Percentiles rank a stretch among this genome's conserved stretches.
Evolutionary conservation across 2,888 invertebrate species (phyloP).

Genomic region (Ecliptopera silaceata): DNA sequence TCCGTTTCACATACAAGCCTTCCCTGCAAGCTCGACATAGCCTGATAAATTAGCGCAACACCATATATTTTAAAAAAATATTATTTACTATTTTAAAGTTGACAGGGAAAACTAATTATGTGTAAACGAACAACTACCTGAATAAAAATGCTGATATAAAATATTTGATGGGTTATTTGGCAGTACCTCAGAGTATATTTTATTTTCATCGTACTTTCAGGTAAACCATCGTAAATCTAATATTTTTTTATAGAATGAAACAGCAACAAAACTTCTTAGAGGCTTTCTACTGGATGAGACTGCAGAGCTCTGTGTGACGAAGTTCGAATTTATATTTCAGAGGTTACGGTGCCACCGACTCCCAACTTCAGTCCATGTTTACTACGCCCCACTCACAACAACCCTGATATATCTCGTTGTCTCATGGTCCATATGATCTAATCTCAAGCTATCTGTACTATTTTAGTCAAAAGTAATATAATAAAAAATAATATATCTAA

Average conservation of each 20-base stretch:
- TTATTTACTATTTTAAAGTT: too few relatives aligned
- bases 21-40: too few relatives aligned
- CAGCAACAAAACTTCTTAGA: slow-evolving; percentile 68
- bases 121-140: too few relatives aligned
- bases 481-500: slow-evolving; percentile 50
- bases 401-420: slow-evolving; percentile 85
- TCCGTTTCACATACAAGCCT: too few relatives aligned
- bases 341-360: slow-evolving; percentile 77
- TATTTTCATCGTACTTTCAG: neutral
- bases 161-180: slow-evolving; percentile 7
- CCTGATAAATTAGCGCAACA: too few relatives aligned
- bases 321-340: slow-evolving; percentile 81
- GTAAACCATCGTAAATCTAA: slow-evolving; percentile 7
- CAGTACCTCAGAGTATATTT: neutral
- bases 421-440: slow-evolving; percentile 86
- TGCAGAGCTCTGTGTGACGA: slow-evolving; percentile 66
- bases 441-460: slow-evolving; percentile 39
- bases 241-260: slow-evolving; percentile 47
- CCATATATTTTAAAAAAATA: too few relatives aligned
- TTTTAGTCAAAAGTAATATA: slow-evolving; percentile 28
- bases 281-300: slow-evolving; percentile 63
- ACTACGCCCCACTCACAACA: slow-evolving; percentile 81
- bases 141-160: neutral
- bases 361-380: slow-evolving; percentile 76
- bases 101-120: too few relatives aligned